Evolutionary conservation across 1,140 invertebrate genomes (phyloP), one percentile per base, ranked within the genome.

Genomic region (Samia ricini): DNA sequence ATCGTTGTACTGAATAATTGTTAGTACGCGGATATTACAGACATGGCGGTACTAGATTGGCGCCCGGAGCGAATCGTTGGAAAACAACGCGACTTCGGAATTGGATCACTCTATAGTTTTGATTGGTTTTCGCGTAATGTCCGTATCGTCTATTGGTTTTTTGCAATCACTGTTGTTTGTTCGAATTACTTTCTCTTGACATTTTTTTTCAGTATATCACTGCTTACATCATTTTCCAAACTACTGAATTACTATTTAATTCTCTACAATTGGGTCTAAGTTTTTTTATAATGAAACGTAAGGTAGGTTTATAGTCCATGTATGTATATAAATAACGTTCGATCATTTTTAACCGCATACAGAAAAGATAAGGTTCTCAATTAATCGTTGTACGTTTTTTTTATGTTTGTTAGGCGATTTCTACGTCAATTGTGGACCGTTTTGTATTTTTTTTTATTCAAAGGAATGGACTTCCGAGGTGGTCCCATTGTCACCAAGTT

Each of bases 71-170:
- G 61, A 71, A 74, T 71, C 64, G 58, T 54, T 73, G 24, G 67
- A 74, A 74, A 79, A 74, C 76, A 74, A 80, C 60, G 61, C 70
- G 71, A 77, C 76, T 79, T 81, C 71, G 73, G 70, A 73, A 81
- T 77, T 73, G 72, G 69, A 75, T 74, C 74, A 72, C 66, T 77
- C 72, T 64, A 80, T 79, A 81, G 70, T 81, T 81, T 75, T 79
- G 79, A 83, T 83, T 79, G 74, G 69, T 83, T 81, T 70, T 68
- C 57, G 54, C 66, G 69, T 79, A 72, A 79, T 77, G 72, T 55
- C 18, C 21, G 67, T 48, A 26, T 20, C 60, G 56, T 49, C 58
- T 62, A 66, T 48, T 59, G 56, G 36, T 64, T 67, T 67, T 69
- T 76, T 63, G 56, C 57, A 50, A 59, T 66, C 36, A 18, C 23